These are phyloP conservation scores for Yponomeuta evonymella DNA, from an alignment of 2,888 invertebrate genomes.

Conservation along the genomic window DNA sequence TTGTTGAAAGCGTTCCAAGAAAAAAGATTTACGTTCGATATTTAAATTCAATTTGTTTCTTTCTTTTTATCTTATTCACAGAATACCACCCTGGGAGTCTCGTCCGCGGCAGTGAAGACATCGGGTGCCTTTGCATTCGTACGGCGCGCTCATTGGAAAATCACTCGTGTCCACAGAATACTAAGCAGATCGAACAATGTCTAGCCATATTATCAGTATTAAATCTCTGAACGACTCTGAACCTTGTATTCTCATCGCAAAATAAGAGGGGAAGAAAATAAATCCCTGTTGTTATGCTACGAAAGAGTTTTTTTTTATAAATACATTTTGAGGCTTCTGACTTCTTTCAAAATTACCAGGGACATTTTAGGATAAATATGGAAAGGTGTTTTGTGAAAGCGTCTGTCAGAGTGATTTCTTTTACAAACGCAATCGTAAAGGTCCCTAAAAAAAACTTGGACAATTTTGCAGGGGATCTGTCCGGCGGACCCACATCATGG, in stretches of 20 bases:
- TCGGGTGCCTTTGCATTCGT: conserved; percentile 58
- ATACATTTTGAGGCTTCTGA: neutral
- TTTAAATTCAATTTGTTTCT: conserved; percentile 4
- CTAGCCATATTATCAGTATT: conserved; percentile 22
- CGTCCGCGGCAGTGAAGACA: conserved; percentile 46
- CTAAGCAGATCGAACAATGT: conserved; percentile 40
- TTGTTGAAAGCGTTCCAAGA: neutral
- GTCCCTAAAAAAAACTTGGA: conserved; percentile 58
- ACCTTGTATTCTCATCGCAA: conserved; percentile 15
- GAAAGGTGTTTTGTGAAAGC: neutral
- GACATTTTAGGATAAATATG: neutral
- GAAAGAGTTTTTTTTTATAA: neutral
- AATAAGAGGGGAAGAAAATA: conserved; percentile 16
- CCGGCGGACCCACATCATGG: conserved; percentile 59
- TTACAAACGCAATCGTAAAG: conserved; percentile 54
- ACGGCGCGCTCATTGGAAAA: conserved; percentile 68
- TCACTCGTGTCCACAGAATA: conserved; percentile 65
- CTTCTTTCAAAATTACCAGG: too few species aligned
- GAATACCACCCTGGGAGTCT: neutral
- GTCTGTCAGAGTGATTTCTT: conserved; percentile 62
- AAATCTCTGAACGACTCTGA: conserved; percentile 18
- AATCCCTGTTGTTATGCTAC: neutral
- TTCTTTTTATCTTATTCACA: conserved; percentile 2
- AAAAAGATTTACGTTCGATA: conserved; percentile 1
- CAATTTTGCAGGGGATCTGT: conserved; percentile 46